These are phyloP conservation scores for Scrobipalpa atriplicella DNA, from an alignment of 2,888 invertebrate species.

Conservation along the genomic window DNA sequence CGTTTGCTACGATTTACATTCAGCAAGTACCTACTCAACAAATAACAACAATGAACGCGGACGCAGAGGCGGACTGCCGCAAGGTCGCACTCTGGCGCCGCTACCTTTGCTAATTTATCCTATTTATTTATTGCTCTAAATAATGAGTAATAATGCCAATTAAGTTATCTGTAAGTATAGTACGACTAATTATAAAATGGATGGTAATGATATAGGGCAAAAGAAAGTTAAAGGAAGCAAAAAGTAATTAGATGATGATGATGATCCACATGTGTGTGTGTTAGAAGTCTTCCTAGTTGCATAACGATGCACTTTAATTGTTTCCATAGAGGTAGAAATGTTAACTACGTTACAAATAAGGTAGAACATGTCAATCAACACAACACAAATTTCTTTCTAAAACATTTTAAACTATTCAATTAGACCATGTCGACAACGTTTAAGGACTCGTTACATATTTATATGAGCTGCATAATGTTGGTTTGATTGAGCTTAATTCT, in stretches of 20 bases:
- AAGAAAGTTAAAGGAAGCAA: not conserved
- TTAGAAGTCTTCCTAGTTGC: constrained; percentile 4
- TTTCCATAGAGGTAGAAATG: not conserved
- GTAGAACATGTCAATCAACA: too few relatives aligned
- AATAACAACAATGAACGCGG: constrained; percentile 27
- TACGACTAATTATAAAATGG: not conserved
- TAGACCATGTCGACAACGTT: not conserved
- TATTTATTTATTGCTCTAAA: not conserved
- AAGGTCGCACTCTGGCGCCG: constrained; percentile 29
- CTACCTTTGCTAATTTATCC: constrained; percentile 28
- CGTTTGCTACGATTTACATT: constrained; percentile 10
- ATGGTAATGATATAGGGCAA: not conserved
- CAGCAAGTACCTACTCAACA: not conserved
- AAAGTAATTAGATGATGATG: constrained; percentile 3
- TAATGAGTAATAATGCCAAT: not conserved
- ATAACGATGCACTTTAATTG: constrained; percentile 2
- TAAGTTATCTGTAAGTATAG: not conserved
- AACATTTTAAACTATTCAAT: not conserved
- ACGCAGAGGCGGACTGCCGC: constrained; percentile 32
- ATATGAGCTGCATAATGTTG: constrained; percentile 18
- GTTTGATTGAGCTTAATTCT: constrained; percentile 22
- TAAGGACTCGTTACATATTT: constrained; percentile 19
- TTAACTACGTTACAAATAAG: not conserved
- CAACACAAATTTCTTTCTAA: constrained; percentile 16
- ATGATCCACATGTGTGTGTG: not conserved